Evolutionary conservation across 2,797 vertebrate genomes (phyloP), one percentile per base, ranked within the genome.

Genomic region (Catharus ustulatus): DNA sequence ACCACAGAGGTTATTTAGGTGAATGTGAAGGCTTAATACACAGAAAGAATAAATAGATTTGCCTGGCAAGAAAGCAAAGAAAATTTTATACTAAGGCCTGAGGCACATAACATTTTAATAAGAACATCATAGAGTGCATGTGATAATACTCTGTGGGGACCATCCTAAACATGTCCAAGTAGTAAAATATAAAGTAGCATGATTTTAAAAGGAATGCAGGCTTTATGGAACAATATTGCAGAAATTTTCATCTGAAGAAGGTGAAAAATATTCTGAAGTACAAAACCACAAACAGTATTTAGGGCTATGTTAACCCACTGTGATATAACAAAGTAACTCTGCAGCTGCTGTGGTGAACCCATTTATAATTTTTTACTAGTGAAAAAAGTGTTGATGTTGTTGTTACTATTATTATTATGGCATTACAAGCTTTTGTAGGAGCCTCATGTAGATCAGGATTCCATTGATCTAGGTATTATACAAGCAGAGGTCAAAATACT

Each of bases 111-210:
- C 55, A 67, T 95, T 96, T 96, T 91, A 95, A 67, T 94, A 90
- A 94, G 61, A 91, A 89, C 72, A 71, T 93, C 48, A 93, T 48
- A 87, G 67, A 62, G 23, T 94, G 58, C 66, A 79, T 84, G 90
- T 83, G 84, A 93, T 90, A 94, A 59, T 87, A 32, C 40, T 89
- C n/a, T 94, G 61, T 78, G 75, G 79, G 77, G 84, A 88, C 95
- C n/a, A 40, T 93, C 90, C 81, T 84, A 73, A 96, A 84, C 34
- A 66, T 90, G 67, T 93, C 93, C 45, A 80, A 95, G 95, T 49
- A 89, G 27, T 75, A 38, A 34, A 63, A 93, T 84, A 46, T 58
- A 87, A 89, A 94, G 74, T 85, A 93, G 27, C 63, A 88, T 78
- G 34, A 57, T 45, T 95, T 91, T 71, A 79, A 95, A 78, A 88